Base-by-base conservation (phyloP, 2,797 vertebrate species). In the Chanos chanos region DNA sequence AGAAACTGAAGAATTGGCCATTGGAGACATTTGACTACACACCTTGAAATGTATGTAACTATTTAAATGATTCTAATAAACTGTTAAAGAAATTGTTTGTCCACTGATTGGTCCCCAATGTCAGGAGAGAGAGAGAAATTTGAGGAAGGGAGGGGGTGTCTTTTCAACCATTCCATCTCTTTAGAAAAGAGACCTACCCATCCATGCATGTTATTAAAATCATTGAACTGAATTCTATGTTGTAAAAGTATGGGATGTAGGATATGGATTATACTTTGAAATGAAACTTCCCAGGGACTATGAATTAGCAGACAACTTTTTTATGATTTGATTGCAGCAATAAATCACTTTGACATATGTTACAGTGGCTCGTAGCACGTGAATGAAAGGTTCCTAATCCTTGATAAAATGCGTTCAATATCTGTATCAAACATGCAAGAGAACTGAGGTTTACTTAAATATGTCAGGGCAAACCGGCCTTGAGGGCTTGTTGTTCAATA, bases 151-250 rank as follows among this genome's bases (percentile, higher is more conserved):
- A 53, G 62, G 28, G 45, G 90, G 90, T 90, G 85, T 79, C 74
- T 73, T 84, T 83, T 69, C 65, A 90, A 89, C 83, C 87, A 85
- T 87, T 85, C 72, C 22, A 62, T 57, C 86, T 86, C 87, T 88
- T 72, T 83, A 85, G 86, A 89, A 89, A 89, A 89, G 83, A 81
- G 77, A 82, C 80, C 79, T 89, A 79, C 89, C 87, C 88, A 85
- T 86, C 89, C 92, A 92, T 94, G 91, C 91, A 91, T 92, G 91
- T 90, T 93, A 95, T 94, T 94, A 93, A 93, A 94, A 86, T 82
- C 89, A 84, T 83, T 91, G 86, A 89, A 84, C 83, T 90, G 86
- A 89, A 91, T 89, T 91, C 82, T 85, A 80, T 70, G 73, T 79
- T 89, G 86, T 86, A 39, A 90, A 90, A 89, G 89, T 85, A 86